Conservation (phyloP, 2,797 vertebrate species). For the Arrhamphus sclerolepis region DNA sequence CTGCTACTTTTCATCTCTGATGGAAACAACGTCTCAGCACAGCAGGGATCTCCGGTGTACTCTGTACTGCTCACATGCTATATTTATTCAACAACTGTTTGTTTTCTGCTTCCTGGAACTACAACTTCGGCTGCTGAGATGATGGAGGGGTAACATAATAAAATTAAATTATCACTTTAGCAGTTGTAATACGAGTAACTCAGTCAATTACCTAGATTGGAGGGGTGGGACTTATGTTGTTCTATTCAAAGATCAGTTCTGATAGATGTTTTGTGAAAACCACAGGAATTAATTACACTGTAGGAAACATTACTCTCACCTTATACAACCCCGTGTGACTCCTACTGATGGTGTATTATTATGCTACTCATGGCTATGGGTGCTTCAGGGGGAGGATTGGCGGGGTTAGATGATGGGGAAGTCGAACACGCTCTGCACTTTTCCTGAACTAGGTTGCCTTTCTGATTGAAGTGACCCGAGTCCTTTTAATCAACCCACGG, state of each 20-base stretch:
- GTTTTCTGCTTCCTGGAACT: conserved; percentile 19
- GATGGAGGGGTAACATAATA: conserved; percentile 33
- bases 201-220: conserved; percentile 38
- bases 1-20: conserved; percentile 11
- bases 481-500: conserved; percentile 71
- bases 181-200: conserved; percentile 41
- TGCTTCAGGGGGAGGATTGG: conserved; percentile 4
- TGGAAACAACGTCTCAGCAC: not conserved
- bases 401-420: conserved; percentile 19
- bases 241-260: conserved; percentile 27
- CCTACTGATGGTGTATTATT: conserved; percentile 32
- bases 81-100: conserved; percentile 16
- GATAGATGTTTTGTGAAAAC: conserved; percentile 44
- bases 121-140: conserved; percentile 17
- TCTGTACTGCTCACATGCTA: not conserved
- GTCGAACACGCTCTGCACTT: conserved; percentile 32
- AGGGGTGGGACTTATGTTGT: conserved; percentile 8
- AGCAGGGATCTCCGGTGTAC: not conserved
- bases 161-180: conserved; percentile 48
- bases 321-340: conserved; percentile 8
- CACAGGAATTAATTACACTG: conserved; percentile 42
- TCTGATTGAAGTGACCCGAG: conserved; percentile 70
- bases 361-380: conserved; percentile 25
- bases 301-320: conserved; percentile 22
- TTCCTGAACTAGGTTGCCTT: conserved; percentile 30